phyloP scores from a whole-genome alignment of 2,797 vertebrate genomes.

The Fistularia commersonii region DNA sequence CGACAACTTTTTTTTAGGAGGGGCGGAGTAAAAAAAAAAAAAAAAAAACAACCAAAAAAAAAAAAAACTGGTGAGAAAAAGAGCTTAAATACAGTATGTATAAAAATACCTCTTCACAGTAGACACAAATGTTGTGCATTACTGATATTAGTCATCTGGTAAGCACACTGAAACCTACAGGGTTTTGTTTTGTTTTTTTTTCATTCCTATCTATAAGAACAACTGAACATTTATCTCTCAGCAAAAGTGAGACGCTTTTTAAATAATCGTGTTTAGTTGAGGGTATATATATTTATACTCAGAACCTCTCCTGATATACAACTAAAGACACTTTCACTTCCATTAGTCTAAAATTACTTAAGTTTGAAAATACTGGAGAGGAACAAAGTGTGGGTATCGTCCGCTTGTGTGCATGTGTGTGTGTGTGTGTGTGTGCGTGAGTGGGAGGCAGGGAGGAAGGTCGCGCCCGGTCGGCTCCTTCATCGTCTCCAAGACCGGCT shows the following conservation, averaged over 20 bases:
- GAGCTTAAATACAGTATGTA: constrained; percentile 70
- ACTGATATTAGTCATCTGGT: constrained; percentile 71
- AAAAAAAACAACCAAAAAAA: no score
- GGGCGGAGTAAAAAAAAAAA: no score
- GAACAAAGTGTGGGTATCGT: constrained; percentile 33
- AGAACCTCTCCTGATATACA: constrained; percentile 34
- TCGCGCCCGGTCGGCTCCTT: constrained; percentile 45
- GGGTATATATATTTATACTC: constrained; percentile 50
- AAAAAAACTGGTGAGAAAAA: constrained; percentile 58
- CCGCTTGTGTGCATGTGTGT: background rate
- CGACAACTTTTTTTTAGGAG: constrained; percentile 23
- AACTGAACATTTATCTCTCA: constrained; percentile 68
- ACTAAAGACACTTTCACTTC: constrained; percentile 39
- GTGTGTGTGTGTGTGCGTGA: no score
- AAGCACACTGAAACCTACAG: constrained; percentile 72
- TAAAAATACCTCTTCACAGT: constrained; percentile 80
- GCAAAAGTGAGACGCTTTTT: constrained; percentile 75
- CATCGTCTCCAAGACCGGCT: constrained; percentile 98
- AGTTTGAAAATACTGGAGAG: constrained; percentile 67
- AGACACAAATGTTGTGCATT: constrained; percentile 79
- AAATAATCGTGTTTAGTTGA: constrained; percentile 57
- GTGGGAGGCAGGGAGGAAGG: constrained; percentile 5
- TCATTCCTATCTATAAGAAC: constrained; percentile 62
- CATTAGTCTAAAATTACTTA: constrained; percentile 55
- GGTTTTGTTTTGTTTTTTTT: constrained; percentile 17